Percentiles rank a stretch among this genome's conserved stretches.
Evolutionary conservation across 2,797 vertebrate genomes (phyloP).

Genomic region (Corythornis leucogaster): DNA sequence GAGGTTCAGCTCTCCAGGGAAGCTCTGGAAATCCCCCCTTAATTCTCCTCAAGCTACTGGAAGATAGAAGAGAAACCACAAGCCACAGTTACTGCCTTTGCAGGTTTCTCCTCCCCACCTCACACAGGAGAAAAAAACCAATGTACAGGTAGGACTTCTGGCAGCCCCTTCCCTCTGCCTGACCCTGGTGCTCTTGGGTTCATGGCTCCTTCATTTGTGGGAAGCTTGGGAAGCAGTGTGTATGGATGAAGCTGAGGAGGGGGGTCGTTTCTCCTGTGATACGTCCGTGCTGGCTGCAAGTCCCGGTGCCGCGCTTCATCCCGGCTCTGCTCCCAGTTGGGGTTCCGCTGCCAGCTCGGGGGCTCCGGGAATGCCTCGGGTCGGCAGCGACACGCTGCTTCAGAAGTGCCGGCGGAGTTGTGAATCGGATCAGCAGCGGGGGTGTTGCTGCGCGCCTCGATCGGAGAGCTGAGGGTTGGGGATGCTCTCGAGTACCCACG

Average conservation of each 20-base stretch:
- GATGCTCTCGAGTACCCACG: not conserved
- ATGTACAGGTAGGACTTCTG: not conserved
- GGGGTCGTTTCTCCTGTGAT: too few species aligned
- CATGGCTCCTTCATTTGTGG: not conserved
- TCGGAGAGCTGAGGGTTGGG: not conserved
- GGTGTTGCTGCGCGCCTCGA: too few species aligned
- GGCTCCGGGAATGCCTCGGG: not conserved
- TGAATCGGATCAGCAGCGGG: too few species aligned
- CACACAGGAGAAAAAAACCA: not conserved
- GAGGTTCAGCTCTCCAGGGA: not conserved
- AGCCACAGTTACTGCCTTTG: slow-evolving; percentile 49
- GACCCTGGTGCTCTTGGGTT: not conserved
- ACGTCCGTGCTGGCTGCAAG: too few species aligned
- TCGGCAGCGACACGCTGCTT: not conserved
- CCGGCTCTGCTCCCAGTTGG: rapidly evolving
- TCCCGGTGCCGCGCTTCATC: too few species aligned
- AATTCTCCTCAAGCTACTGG: slow-evolving; percentile 42
- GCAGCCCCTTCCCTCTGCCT: not conserved
- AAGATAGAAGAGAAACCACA: slow-evolving; percentile 58
- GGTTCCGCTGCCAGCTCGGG: not conserved
- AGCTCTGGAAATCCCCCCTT: not conserved
- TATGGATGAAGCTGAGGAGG: not conserved
- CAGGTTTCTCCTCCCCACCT: not conserved
- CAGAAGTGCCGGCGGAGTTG: not conserved
- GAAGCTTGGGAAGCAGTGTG: not conserved